Percentiles rank a stretch among this genome's conserved stretches.
phyloP scores from a whole-genome alignment of 2,113 vertebrate genomes.

The Microtus ochrogaster region DNA sequence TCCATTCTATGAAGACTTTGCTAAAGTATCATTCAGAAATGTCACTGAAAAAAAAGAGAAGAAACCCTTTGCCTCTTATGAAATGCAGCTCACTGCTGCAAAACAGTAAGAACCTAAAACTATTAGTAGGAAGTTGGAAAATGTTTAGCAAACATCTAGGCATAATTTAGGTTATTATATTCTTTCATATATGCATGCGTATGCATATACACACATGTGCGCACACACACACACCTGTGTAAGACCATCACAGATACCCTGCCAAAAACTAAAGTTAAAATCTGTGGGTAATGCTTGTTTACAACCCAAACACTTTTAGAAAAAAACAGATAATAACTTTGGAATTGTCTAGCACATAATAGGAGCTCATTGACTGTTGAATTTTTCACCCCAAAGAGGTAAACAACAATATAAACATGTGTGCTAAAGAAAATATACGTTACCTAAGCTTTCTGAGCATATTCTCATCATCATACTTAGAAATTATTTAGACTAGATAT shows the following conservation, averaged over 20 bases:
- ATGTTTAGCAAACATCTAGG: not conserved
- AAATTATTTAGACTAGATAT: constrained; percentile 27
- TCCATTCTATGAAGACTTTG: not conserved
- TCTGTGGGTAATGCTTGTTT: not conserved
- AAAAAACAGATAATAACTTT: not conserved
- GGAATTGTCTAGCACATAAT: not conserved
- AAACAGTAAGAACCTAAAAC: constrained; percentile 24
- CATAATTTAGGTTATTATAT: constrained; percentile 14
- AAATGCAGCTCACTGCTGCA: not conserved
- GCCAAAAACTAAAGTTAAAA: constrained; percentile 43
- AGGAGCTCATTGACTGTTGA: not conserved
- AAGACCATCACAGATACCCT: not conserved
- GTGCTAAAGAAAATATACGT: constrained; percentile 26
- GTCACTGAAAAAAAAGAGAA: constrained; percentile 49
- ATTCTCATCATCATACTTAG: constrained; percentile 7
- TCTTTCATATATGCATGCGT: not conserved
- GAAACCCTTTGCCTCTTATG: not conserved
- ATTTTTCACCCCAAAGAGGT: constrained; percentile 17
- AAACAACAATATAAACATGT: constrained; percentile 34
- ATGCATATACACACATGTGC: not conserved
- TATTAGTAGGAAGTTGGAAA: constrained; percentile 14
- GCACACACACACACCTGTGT: not conserved
- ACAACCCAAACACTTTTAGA: not conserved
- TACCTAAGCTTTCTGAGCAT: constrained; percentile 24
- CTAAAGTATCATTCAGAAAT: constrained; percentile 32